Conservation (phyloP, 2,888 invertebrate species). For the Lasioglossum malachurum region DNA sequence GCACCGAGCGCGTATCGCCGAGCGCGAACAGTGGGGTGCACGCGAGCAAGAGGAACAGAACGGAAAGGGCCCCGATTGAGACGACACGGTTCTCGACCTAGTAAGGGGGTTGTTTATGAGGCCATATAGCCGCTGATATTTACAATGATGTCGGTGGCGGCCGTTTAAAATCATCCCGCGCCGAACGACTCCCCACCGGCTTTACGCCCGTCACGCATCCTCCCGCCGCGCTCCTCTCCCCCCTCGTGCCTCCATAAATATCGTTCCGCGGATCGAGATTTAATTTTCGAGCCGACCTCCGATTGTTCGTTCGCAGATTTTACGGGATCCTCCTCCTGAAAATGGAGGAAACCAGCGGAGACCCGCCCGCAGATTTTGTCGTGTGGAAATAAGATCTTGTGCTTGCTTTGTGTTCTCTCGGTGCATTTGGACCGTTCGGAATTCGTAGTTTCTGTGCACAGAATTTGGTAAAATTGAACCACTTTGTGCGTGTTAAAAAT, state of each 20-base stretch:
- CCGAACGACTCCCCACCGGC: slow-evolving; percentile 81
- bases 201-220: slow-evolving; percentile 81
- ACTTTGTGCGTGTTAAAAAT: neutral
- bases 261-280: slow-evolving; percentile 71
- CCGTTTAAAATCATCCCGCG: slow-evolving; percentile 76
- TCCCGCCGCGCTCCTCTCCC: slow-evolving; percentile 71
- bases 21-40: slow-evolving; percentile 61
- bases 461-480: neutral
- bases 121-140: slow-evolving; percentile 82
- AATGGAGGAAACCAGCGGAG: neutral
- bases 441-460: neutral
- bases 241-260: slow-evolving; percentile 78
- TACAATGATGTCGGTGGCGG: slow-evolving; percentile 81
- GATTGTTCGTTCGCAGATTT: slow-evolving; percentile 25
- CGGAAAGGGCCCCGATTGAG: slow-evolving; percentile 63
- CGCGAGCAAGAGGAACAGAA: slow-evolving; percentile 23
- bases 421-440: neutral
- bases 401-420: neutral
- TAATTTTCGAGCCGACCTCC: slow-evolving; percentile 67
- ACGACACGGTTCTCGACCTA: slow-evolving; percentile 73
- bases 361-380: neutral
- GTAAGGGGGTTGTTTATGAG: slow-evolving; percentile 80
- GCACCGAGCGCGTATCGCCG: slow-evolving; percentile 20
- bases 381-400: neutral
- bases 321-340: neutral